phyloP scores from a whole-genome alignment of 1,140 invertebrate genomes.

The Pissodes strobi region DNA sequence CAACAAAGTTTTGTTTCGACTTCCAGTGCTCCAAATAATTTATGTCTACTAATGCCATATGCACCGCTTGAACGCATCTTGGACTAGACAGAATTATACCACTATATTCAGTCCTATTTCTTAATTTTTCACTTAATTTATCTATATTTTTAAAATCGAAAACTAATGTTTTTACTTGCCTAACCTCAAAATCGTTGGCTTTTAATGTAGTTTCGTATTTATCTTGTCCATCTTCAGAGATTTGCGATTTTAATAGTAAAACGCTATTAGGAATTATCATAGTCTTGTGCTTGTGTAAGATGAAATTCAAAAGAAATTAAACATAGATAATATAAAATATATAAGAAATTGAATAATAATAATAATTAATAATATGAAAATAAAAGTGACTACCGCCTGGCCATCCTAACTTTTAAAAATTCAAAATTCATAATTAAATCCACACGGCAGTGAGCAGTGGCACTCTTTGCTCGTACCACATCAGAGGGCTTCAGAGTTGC shows the following conservation, averaged over 20 bases:
- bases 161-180: constrained; percentile 50
- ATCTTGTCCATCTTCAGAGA: constrained; percentile 37
- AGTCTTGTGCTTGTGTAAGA: not conserved
- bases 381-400: too few relatives aligned
- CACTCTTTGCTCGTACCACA: too few relatives aligned
- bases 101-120: constrained; percentile 47
- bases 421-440: too few relatives aligned
- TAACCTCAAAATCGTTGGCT: constrained; percentile 43
- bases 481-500: too few relatives aligned
- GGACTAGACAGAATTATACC: constrained; percentile 58
- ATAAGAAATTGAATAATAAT: not conserved
- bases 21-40: constrained; percentile 47
- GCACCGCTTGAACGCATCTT: constrained; percentile 54
- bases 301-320: not conserved
- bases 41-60: constrained; percentile 39
- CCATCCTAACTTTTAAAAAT: too few relatives aligned
- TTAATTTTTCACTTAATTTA: constrained; percentile 48
- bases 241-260: constrained; percentile 47
- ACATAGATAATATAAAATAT: not conserved
- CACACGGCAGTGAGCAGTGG: too few relatives aligned
- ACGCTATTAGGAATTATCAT: constrained; percentile 42
- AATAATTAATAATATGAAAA: too few relatives aligned
- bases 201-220: constrained; percentile 47
- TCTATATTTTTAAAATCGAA: constrained; percentile 56
- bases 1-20: constrained; percentile 55